These are phyloP conservation scores for Rynchops niger DNA, from an alignment of 2,113 vertebrate species.

Conservation along the genomic window DNA sequence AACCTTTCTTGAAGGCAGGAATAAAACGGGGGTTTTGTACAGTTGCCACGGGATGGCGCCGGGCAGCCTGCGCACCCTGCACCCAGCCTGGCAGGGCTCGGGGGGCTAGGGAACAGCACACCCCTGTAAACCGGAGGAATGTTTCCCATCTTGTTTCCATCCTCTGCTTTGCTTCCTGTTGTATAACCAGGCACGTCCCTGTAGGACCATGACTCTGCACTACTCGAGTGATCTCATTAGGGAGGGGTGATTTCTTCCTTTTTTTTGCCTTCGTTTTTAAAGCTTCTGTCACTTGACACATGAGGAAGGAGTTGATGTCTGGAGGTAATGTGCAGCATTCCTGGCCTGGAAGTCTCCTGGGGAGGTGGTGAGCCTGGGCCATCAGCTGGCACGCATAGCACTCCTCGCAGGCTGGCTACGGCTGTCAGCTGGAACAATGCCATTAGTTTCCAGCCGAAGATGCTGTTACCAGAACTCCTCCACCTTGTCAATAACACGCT, in stretches of 20 bases:
- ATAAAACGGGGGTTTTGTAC: rapidly evolving
- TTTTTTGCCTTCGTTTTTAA: not conserved
- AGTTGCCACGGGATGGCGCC: not conserved
- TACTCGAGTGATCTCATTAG: conserved; percentile 46
- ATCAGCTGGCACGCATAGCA: not conserved
- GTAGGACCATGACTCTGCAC: conserved; percentile 59
- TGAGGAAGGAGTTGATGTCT: conserved; percentile 33
- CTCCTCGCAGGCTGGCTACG: not conserved
- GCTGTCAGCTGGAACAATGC: conserved; percentile 49
- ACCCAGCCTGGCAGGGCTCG: not conserved
- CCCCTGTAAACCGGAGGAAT: not conserved
- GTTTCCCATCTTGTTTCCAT: not conserved
- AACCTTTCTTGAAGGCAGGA: not conserved
- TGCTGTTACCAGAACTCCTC: conserved; percentile 68
- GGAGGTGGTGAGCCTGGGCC: not conserved
- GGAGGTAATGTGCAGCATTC: not conserved
- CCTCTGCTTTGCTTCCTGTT: not conserved
- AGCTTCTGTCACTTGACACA: conserved; percentile 9
- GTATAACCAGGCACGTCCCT: not conserved
- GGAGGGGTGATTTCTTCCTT: conserved; percentile 15
- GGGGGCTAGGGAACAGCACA: not conserved
- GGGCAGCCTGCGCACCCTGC: not conserved
- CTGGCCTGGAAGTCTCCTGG: not conserved
- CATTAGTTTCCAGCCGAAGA: conserved; percentile 56
- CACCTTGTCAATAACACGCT: conserved; percentile 65